Percentiles rank a stretch among this genome's conserved stretches.
phyloP scores from a whole-genome alignment of 2,113 vertebrate species.

The Rousettus leschenaultii region DNA sequence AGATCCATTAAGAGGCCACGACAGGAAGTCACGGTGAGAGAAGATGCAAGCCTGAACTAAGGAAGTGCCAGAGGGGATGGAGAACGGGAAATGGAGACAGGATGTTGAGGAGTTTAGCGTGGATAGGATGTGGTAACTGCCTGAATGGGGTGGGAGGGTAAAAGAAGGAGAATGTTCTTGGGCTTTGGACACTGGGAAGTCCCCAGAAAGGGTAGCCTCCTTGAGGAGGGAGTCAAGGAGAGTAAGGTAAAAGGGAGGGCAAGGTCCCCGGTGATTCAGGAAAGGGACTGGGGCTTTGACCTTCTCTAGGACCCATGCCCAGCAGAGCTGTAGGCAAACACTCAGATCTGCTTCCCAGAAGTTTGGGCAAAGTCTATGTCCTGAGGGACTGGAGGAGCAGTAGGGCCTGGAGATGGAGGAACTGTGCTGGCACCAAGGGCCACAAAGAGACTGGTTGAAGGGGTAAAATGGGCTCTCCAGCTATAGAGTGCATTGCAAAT shows the following conservation, averaged over 20 bases:
- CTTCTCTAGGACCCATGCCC: not conserved
- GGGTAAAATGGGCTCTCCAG: not conserved
- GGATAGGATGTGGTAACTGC: rapidly evolving
- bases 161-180: not conserved
- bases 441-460: not conserved
- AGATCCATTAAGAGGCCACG: not conserved
- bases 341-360: not conserved
- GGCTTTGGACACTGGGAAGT: not conserved
- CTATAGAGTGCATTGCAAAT: not conserved
- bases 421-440: not conserved
- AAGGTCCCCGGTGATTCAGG: not conserved
- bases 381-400: not conserved
- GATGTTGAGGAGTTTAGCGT: not conserved
- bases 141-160: rapidly evolving
- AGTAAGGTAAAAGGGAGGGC: not conserved
- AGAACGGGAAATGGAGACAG: not conserved
- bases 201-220: not conserved
- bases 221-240: not conserved
- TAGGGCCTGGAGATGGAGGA: not conserved
- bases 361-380: not conserved
- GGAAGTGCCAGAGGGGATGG: rapidly evolving
- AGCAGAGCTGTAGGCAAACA: not conserved
- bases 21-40: not conserved
- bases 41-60: rapidly evolving
- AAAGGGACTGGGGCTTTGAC: not conserved